Percentiles rank a stretch among this genome's conserved stretches.
These are phyloP conservation scores for Agrochola litura DNA, from an alignment of 2,888 invertebrate genomes.

Conservation along the genomic window DNA sequence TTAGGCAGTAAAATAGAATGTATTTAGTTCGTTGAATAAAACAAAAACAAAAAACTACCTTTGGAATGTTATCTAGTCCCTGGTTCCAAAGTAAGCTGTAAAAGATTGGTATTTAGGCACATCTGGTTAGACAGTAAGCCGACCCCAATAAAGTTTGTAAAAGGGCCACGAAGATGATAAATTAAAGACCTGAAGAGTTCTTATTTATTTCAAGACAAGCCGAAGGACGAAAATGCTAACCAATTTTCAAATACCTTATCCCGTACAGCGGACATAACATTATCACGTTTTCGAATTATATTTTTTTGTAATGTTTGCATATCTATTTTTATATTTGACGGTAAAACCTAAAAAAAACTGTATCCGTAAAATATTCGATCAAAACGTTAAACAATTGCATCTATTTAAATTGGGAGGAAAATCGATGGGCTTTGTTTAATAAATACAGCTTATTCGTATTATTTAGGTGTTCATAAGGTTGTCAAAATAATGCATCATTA, in stretches of 20 bases:
- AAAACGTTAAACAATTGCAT: too few species aligned
- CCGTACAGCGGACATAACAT: background rate
- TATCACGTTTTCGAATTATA: too few species aligned
- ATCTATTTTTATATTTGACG: too few species aligned
- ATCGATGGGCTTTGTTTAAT: too few species aligned
- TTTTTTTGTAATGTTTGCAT: too few species aligned
- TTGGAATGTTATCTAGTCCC: background rate
- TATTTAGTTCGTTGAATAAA: background rate
- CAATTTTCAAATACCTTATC: background rate
- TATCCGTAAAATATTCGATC: too few species aligned
- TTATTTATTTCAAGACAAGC: background rate
- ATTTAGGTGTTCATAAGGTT: too few species aligned
- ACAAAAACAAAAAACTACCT: background rate
- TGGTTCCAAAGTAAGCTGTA: background rate
- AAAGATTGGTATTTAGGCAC: background rate
- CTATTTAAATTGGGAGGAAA: too few species aligned
- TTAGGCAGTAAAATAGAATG: background rate
- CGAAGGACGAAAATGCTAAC: background rate
- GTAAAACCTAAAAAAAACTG: too few species aligned
- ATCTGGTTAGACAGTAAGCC: background rate
- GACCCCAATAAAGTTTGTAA: constrained; percentile 8
- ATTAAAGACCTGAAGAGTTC: background rate
- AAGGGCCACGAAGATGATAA: background rate
- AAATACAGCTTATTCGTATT: too few species aligned
- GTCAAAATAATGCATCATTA: too few species aligned